Conservation (phyloP, 2,888 invertebrate genomes). For the Scaptomyza flava region DNA sequence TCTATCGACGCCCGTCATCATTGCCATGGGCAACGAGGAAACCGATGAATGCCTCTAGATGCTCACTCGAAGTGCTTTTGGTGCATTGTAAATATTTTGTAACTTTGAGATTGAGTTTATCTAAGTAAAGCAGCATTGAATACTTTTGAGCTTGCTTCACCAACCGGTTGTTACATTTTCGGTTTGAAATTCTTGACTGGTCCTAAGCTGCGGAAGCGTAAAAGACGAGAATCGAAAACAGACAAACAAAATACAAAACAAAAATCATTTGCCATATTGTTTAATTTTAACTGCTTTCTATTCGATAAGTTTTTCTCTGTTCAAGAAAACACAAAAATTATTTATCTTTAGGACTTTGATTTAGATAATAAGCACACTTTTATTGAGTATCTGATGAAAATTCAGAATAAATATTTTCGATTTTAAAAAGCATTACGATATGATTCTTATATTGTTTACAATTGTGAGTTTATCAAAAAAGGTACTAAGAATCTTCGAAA, state of each 20-base stretch:
- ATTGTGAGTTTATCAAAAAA: background rate
- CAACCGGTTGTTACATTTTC: conserved; percentile 45
- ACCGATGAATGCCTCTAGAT: conserved; percentile 73
- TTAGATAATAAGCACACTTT: conserved; percentile 56
- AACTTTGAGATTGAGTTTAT: conserved; percentile 55
- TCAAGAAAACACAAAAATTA: conserved; percentile 45
- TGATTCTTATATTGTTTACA: background rate
- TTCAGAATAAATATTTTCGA: conserved; percentile 73
- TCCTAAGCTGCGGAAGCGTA: conserved; percentile 14
- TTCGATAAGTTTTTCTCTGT: conserved; percentile 48
- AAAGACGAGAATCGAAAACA: conserved; percentile 12
- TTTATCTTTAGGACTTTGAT: conserved; percentile 56
- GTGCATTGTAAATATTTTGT: conserved; percentile 67
- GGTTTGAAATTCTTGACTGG: conserved; percentile 48
- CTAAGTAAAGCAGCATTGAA: conserved; percentile 26
- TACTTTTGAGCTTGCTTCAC: conserved; percentile 31
- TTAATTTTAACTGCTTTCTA: conserved; percentile 58
- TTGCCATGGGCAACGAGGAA: conserved; percentile 68
- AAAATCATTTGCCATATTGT: conserved; percentile 68
- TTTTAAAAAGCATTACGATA: conserved; percentile 14
- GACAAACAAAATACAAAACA: conserved; percentile 19
- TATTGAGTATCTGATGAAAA: conserved; percentile 59
- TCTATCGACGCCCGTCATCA: conserved; percentile 63
- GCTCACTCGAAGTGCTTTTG: conserved; percentile 17
- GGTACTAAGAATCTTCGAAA: no score